Conservation (phyloP, 2,888 invertebrate species). For the Hydraecia micacea region DNA sequence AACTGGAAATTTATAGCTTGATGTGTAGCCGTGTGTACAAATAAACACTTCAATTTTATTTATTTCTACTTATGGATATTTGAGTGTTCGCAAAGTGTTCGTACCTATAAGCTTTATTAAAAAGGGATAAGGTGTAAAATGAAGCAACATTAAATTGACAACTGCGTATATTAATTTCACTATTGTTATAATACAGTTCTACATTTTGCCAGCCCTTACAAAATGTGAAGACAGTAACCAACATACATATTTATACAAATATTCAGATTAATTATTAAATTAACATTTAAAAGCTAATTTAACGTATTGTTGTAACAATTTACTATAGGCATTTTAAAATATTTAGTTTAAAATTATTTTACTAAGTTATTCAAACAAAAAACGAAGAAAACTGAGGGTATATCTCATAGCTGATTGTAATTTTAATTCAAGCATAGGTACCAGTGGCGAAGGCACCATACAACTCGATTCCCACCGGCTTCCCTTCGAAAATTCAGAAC, state of each 20-base stretch:
- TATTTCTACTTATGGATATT: not conserved
- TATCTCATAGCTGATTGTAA: not conserved
- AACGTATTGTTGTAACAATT: constrained; percentile 18
- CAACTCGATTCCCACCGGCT: too few relatives aligned
- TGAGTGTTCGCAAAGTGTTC: too few relatives aligned
- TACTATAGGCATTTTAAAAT: not conserved
- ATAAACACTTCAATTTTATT: not conserved
- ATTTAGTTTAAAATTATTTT: not conserved
- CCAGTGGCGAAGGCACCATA: too few relatives aligned
- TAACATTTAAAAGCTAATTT: constrained; percentile 29
- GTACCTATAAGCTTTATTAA: not conserved
- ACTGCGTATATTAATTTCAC: constrained; percentile 83
- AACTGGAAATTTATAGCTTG: too few relatives aligned
- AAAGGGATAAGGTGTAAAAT: constrained; percentile 44
- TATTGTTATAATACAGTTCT: constrained; percentile 72
- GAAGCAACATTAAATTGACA: constrained; percentile 78
- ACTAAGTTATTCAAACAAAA: not conserved
- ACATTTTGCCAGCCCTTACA: constrained; percentile 89
- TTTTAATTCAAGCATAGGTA: not conserved
- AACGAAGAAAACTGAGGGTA: not conserved
- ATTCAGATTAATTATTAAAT: constrained; percentile 29
- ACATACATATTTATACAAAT: constrained; percentile 35
- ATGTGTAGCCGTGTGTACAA: too few relatives aligned
- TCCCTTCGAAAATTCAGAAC: too few relatives aligned
- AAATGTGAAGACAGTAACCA: constrained; percentile 74